Percentiles rank a stretch among this genome's conserved stretches.
phyloP scores from a whole-genome alignment of 1,140 invertebrate species.

The Pentalonia nigronervosa region DNA sequence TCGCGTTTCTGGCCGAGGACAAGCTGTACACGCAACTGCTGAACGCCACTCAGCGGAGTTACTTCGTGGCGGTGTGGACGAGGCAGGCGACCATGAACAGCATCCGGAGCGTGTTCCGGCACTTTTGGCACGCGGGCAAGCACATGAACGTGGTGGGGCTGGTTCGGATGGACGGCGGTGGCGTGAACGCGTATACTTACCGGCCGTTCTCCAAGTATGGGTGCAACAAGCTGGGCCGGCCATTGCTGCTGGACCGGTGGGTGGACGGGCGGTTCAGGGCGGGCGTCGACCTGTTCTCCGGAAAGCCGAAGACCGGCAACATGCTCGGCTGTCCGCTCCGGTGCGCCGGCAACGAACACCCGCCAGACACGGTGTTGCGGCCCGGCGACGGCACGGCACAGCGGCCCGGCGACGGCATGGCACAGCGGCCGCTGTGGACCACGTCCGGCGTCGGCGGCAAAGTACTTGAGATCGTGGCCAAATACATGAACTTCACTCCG shows the following conservation, averaged over 20 bases:
- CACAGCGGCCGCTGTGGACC: conserved; percentile 25
- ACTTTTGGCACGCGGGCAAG: conserved; percentile 5
- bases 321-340: conserved; percentile 55
- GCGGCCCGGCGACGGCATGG: conserved; percentile 49
- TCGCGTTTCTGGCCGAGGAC: conserved; percentile 32
- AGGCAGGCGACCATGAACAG: not conserved
- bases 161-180: not conserved
- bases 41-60: not conserved
- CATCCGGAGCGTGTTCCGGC: not conserved
- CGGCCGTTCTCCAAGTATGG: conserved; percentile 17
- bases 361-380: conserved; percentile 56
- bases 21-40: not conserved
- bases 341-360: conserved; percentile 55
- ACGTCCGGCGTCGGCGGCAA: conserved; percentile 55
- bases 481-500: conserved; percentile 58
- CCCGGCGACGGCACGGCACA: not conserved
- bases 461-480: conserved; percentile 57
- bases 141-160: conserved; percentile 1
- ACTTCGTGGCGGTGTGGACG: conserved; percentile 27
- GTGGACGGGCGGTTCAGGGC: not conserved
- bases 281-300: not conserved
- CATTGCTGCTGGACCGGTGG: conserved; percentile 4
- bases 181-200: conserved; percentile 30
- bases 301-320: conserved; percentile 22
- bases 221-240: conserved; percentile 11